Evolutionary conservation across 2,113 vertebrate genomes (phyloP).

Genomic region (Mustelus asterias): DNA sequence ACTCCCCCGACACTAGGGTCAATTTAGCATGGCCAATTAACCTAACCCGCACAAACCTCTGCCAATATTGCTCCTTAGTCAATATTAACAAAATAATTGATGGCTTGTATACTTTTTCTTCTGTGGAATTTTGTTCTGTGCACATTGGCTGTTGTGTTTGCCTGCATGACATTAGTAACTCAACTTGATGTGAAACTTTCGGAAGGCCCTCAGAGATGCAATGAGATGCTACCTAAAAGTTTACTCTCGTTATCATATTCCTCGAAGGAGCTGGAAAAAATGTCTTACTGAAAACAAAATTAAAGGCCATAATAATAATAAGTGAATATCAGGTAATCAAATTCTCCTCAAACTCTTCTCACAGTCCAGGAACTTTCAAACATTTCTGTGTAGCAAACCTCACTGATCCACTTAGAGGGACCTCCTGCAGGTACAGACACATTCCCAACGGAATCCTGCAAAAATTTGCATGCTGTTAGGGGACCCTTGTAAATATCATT

Average conservation of each 20-base stretch:
- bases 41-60: neutral
- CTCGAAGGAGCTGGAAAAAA: neutral
- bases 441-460: neutral
- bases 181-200: neutral
- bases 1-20: too few species aligned
- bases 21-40: too few species aligned
- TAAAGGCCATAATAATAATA: neutral
- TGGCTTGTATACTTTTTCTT: neutral
- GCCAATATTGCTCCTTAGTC: neutral
- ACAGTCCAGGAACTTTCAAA: neutral
- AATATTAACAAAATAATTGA: neutral
- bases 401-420: neutral
- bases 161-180: neutral
- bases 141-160: neutral
- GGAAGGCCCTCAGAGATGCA: too few species aligned
- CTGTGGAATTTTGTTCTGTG: neutral
- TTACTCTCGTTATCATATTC: too few species aligned
- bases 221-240: too few species aligned
- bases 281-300: neutral
- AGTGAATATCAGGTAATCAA: neutral
- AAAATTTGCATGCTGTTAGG: neutral
- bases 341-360: neutral
- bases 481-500: neutral
- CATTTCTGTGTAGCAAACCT: neutral
- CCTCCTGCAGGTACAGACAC: neutral